These are phyloP conservation scores for Cheilosia scutellata DNA, from an alignment of 2,888 invertebrate species.

Conservation along the genomic window DNA sequence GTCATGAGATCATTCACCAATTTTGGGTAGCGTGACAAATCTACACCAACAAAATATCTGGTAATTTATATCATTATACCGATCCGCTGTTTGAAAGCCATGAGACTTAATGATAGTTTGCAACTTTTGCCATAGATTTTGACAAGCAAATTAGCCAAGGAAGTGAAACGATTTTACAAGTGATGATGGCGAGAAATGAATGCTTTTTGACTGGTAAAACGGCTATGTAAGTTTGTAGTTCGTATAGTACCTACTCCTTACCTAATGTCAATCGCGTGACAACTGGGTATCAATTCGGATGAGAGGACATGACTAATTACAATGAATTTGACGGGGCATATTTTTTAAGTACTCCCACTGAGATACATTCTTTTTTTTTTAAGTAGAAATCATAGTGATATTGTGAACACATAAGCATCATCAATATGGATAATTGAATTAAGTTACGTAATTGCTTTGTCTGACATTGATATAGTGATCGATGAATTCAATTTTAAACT, in stretches of 20 bases:
- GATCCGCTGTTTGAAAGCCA: slow-evolving; percentile 29
- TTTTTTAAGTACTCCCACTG: slow-evolving; percentile 36
- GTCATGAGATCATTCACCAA: slow-evolving; percentile 63
- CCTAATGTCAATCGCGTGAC: not conserved
- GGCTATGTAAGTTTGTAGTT: too few relatives aligned
- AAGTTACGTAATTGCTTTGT: slow-evolving; percentile 33
- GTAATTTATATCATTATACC: slow-evolving; percentile 34
- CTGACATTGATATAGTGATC: slow-evolving; percentile 6
- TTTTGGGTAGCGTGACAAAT: slow-evolving; percentile 60
- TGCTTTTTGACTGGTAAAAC: not conserved
- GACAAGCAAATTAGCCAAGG: slow-evolving; percentile 25
- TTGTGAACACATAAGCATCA: slow-evolving; percentile 21
- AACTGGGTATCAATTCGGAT: slow-evolving; percentile 3
- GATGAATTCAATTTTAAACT: slow-evolving; percentile 2
- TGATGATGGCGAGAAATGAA: slow-evolving; percentile 12
- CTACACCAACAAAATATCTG: slow-evolving; percentile 13
- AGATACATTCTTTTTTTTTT: not conserved
- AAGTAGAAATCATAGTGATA: not conserved
- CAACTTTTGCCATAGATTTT: slow-evolving; percentile 23
- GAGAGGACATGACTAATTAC: slow-evolving; percentile 43
- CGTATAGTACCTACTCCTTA: not conserved
- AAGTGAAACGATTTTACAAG: slow-evolving; percentile 15
- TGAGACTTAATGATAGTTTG: slow-evolving; percentile 17
- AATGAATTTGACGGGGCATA: slow-evolving; percentile 5
- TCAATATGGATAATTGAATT: slow-evolving; percentile 8